These are phyloP conservation scores for Anthoscopus minutus DNA, from an alignment of 2,113 vertebrate genomes.

Conservation along the genomic window DNA sequence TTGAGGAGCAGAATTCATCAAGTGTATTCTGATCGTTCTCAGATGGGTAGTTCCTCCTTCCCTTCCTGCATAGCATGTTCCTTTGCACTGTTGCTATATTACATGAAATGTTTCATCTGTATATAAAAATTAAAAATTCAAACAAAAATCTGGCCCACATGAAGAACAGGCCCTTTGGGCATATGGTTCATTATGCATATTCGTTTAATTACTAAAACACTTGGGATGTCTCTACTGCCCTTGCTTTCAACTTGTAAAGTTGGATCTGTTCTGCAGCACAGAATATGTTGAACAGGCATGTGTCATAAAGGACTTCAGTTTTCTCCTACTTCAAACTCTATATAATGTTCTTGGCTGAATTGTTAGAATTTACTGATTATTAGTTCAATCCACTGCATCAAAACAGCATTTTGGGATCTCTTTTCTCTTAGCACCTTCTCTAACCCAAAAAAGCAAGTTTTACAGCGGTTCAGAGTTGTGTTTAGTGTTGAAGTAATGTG, in stretches of 20 bases:
- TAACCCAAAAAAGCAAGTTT: constrained; percentile 60
- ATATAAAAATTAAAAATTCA: constrained; percentile 88
- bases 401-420: not conserved
- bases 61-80: constrained; percentile 45
- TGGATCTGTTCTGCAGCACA: constrained; percentile 64
- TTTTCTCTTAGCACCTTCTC: not conserved
- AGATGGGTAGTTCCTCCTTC: constrained; percentile 26
- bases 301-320: constrained; percentile 55
- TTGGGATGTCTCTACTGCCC: constrained; percentile 78
- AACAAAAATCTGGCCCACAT: constrained; percentile 82
- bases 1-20: constrained; percentile 52
- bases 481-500: not conserved
- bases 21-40: constrained; percentile 29
- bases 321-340: constrained; percentile 5
- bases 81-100: constrained; percentile 67
- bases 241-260: constrained; percentile 82
- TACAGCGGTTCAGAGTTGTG: not conserved
- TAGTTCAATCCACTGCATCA: constrained; percentile 67
- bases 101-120: constrained; percentile 76
- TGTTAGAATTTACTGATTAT: constrained; percentile 70
- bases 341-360: constrained; percentile 62
- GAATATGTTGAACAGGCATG: constrained; percentile 65
- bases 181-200: constrained; percentile 89
- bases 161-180: constrained; percentile 82
- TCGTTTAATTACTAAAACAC: constrained; percentile 86